phyloP scores from a whole-genome alignment of 2,113 vertebrate genomes.

The Eptesicus fuscus region DNA sequence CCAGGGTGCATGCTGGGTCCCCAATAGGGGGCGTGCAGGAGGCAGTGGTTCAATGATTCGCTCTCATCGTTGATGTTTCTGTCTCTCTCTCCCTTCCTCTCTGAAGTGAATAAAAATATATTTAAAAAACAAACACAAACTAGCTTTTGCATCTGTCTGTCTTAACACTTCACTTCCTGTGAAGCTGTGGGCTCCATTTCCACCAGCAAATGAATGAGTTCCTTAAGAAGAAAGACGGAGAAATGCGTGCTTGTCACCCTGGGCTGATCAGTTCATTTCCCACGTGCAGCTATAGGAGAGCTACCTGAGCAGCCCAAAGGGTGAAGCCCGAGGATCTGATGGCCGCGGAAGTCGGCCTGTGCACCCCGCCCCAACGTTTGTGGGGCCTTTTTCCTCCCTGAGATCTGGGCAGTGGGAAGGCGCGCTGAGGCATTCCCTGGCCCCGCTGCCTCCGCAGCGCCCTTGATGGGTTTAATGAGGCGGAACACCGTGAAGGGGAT shows the following conservation, averaged over 20 bases:
- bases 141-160: neutral
- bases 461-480: constrained; percentile 93
- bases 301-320: neutral
- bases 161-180: neutral
- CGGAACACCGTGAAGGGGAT: constrained; percentile 90
- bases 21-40: no score
- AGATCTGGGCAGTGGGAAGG: constrained; percentile 39
- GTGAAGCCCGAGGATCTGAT: neutral
- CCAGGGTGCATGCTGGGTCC: no score
- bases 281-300: neutral
- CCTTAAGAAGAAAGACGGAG: neutral
- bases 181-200: neutral
- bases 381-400: constrained; percentile 6
- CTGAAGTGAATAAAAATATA: no score
- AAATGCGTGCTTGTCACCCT: neutral
- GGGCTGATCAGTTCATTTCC: neutral
- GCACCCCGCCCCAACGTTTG: neutral
- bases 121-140: no score
- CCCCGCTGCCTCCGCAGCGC: constrained; percentile 76
- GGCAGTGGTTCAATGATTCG: no score
- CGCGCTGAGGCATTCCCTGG: constrained; percentile 82
- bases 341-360: neutral
- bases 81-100: no score
- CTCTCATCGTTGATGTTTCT: no score
- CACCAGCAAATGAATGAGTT: neutral